A percentile compares a stretch with the other conserved stretches of the same genome.
phyloP scores from a whole-genome alignment of 92 coral and sea anemone species.

The Umimayanthus kanabou region DNA sequence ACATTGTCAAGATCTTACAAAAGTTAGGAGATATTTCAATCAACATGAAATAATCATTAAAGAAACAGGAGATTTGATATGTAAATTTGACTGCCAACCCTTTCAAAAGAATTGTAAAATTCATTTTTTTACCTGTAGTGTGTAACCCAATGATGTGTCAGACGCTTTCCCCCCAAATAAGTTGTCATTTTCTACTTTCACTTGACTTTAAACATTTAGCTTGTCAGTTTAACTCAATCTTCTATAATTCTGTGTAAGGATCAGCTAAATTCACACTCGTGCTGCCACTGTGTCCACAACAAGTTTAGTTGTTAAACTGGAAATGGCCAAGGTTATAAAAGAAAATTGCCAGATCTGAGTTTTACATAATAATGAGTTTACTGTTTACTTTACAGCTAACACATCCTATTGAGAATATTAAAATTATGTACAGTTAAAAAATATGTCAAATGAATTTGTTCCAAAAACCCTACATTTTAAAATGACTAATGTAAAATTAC shows the following conservation, averaged over 20 bases:
- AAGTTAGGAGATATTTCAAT: not conserved
- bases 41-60: not conserved
- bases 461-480: slow-evolving; percentile 1
- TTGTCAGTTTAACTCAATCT: not conserved
- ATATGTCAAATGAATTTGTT: slow-evolving; percentile 35
- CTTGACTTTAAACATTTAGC: not conserved
- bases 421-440: slow-evolving; percentile 39
- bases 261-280: not conserved
- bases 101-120: slow-evolving; percentile 17
- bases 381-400: slow-evolving; percentile 38
- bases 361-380: slow-evolving; percentile 43
- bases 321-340: slow-evolving; percentile 17
- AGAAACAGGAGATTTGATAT: not conserved
- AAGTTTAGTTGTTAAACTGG: slow-evolving; percentile 16
- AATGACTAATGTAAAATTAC: not conserved
- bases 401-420: slow-evolving; percentile 45
- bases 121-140: slow-evolving; percentile 30
- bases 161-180: slow-evolving; percentile 30
- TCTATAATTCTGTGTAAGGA: not conserved
- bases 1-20: not conserved
- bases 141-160: slow-evolving; percentile 43
- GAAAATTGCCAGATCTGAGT: slow-evolving; percentile 21
- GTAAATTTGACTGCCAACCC: not conserved
- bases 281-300: not conserved
- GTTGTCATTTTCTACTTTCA: slow-evolving; percentile 26